Conservation (phyloP, 2,113 vertebrate species). For the Patagioenas fasciata region DNA sequence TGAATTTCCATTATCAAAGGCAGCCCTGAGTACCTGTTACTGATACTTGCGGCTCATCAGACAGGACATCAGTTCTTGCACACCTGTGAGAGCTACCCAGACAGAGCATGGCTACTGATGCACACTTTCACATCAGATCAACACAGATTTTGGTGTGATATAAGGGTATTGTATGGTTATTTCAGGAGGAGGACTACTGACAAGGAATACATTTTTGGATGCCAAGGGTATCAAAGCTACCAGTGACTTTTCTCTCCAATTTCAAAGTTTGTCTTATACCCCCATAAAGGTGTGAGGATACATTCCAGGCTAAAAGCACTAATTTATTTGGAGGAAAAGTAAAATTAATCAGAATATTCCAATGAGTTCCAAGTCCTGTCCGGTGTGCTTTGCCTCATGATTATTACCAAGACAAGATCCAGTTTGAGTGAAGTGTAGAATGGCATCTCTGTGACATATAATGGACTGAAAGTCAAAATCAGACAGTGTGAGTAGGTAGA, state of each 20-base stretch:
- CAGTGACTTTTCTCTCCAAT: neutral
- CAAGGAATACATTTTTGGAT: neutral
- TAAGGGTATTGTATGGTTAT: neutral
- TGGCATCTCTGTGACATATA: neutral
- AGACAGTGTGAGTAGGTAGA: neutral
- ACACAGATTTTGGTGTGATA: neutral
- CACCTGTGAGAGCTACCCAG: neutral
- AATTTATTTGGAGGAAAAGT: neutral
- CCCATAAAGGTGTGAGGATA: neutral
- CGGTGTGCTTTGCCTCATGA: neutral
- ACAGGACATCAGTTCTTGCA: neutral
- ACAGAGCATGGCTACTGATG: neutral
- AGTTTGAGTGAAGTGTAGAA: neutral
- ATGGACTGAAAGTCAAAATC: neutral
- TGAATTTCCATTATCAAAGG: neutral
- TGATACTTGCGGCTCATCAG: neutral
- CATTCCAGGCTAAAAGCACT: neutral
- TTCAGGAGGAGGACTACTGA: neutral
- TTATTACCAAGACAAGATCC: neutral
- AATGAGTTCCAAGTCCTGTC: neutral
- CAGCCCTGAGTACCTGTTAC: neutral
- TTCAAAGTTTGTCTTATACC: neutral
- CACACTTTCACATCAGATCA: neutral
- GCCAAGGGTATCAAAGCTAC: neutral
- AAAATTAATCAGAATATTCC: neutral